Percentiles rank a stretch among this genome's conserved stretches.
phyloP scores from a whole-genome alignment of 2,797 vertebrate genomes.

The Mallotus villosus region DNA sequence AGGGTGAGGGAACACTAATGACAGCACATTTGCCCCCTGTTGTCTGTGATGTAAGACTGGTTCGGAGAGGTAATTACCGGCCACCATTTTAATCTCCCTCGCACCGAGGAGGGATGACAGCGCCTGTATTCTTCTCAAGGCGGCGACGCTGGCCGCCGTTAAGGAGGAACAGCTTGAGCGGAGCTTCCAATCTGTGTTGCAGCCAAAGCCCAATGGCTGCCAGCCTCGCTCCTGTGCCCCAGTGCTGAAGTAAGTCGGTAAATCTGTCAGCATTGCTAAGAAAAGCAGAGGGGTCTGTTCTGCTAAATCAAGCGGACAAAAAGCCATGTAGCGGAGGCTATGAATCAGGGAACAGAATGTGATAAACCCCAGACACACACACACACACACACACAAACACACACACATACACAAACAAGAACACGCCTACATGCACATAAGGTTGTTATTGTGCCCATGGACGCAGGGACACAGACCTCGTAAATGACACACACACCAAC shows the following conservation, averaged over 20 bases:
- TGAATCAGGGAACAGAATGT: conserved; percentile 64
- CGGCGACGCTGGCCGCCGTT: conserved; percentile 51
- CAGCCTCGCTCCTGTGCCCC: conserved; percentile 53
- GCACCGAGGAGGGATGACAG: conserved; percentile 33
- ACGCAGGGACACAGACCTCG: conserved; percentile 49
- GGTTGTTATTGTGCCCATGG: background rate
- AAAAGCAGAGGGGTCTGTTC: conserved; percentile 55
- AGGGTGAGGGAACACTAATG: conserved; percentile 24
- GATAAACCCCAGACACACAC: conserved; percentile 30
- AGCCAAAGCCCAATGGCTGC: conserved; percentile 59
- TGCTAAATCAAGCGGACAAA: conserved; percentile 64
- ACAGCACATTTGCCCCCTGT: conserved; percentile 20
- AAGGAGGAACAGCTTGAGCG: conserved; percentile 65
- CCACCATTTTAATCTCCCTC: conserved; percentile 42
- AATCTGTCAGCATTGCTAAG: conserved; percentile 65
- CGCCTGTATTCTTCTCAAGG: conserved; percentile 45
- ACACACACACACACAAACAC: conserved; percentile 6
- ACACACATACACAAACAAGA: conserved; percentile 19
- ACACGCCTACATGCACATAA: conserved; percentile 1
- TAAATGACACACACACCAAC: conserved; percentile 44
- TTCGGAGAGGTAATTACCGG: conserved; percentile 45
- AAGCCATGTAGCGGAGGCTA: conserved; percentile 39
- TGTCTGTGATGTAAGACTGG: conserved; percentile 29
- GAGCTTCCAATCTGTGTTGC: conserved; percentile 63
- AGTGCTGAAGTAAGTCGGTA: conserved; percentile 56